A percentile compares a stretch with the other conserved stretches of the same genome.
phyloP scores from a whole-genome alignment of 2,888 invertebrate species.

The Drosophila incognita region DNA sequence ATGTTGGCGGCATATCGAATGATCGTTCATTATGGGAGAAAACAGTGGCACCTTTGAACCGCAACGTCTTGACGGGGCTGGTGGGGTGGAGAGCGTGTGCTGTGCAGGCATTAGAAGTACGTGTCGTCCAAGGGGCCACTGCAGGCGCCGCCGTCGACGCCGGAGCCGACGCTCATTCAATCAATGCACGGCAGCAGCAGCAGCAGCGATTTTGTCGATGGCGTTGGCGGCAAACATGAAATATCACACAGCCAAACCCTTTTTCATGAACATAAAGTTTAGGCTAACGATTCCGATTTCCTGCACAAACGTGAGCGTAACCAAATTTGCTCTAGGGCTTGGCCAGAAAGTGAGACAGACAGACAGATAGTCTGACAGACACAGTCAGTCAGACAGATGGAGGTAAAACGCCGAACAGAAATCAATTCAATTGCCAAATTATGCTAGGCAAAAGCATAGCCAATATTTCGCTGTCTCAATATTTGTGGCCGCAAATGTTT shows the following conservation, averaged over 20 bases:
- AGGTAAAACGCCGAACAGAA: conserved; percentile 38
- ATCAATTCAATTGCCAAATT: conserved; percentile 79
- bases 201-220: conserved; percentile 42
- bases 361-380: neutral
- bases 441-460: conserved; percentile 65
- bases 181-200: conserved; percentile 60
- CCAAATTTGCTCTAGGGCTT: conserved; percentile 78
- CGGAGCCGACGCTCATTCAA: conserved; percentile 65
- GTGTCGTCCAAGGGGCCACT: conserved; percentile 63
- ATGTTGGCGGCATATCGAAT: conserved; percentile 63
- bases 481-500: conserved; percentile 77
- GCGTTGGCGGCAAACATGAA: conserved; percentile 79
- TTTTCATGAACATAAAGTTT: conserved; percentile 71
- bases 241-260: conserved; percentile 78
- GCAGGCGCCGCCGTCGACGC: conserved; percentile 43
- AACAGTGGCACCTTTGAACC: conserved; percentile 73
- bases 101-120: conserved; percentile 40
- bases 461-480: conserved; percentile 75
- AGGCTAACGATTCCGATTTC: conserved; percentile 68
- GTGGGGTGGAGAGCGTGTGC: conserved; percentile 2
- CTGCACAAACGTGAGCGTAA: conserved; percentile 81
- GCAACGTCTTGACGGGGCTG: conserved; percentile 47
- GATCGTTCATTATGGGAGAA: conserved; percentile 63
- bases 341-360: conserved; percentile 44
- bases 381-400: conserved; percentile 5